These are phyloP conservation scores for Prinia subflava DNA, from an alignment of 2,113 vertebrate genomes.

Conservation along the genomic window DNA sequence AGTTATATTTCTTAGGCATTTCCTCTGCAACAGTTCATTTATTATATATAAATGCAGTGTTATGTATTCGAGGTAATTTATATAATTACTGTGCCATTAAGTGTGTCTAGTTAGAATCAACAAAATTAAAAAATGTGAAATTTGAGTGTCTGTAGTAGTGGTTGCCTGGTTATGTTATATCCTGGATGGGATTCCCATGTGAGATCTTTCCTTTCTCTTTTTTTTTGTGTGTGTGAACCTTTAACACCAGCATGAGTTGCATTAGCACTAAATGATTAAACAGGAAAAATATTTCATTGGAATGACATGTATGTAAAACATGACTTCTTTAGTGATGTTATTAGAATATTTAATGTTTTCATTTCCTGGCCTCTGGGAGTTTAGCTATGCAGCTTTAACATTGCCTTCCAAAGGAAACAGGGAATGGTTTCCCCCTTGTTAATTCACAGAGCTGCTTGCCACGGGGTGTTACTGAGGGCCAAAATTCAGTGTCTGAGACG, in stretches of 20 bases:
- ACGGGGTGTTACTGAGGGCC: not conserved
- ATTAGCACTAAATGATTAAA: conserved; percentile 13
- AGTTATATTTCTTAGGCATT: not conserved
- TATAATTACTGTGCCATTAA: conserved; percentile 41
- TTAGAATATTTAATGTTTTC: conserved; percentile 53
- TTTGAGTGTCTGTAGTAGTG: not conserved
- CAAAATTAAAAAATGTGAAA: conserved; percentile 6
- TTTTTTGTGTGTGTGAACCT: not conserved
- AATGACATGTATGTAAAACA: conserved; percentile 41
- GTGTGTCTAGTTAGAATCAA: conserved; percentile 20
- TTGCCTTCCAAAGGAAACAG: conserved; percentile 4
- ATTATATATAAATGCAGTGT: conserved; percentile 6
- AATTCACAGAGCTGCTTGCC: conserved; percentile 9
- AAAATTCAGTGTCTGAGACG: not conserved
- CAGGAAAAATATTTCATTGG: conserved; percentile 17
- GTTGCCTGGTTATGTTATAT: not conserved
- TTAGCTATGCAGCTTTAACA: conserved; percentile 14
- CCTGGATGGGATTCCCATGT: not conserved
- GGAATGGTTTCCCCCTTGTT: conserved; percentile 14
- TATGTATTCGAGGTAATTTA: conserved; percentile 30
- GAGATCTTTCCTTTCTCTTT: not conserved
- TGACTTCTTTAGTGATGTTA: conserved; percentile 17
- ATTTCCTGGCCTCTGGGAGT: conserved; percentile 40
- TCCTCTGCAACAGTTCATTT: conserved; percentile 3
- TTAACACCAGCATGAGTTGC: not conserved